Percentiles rank a stretch among this genome's conserved stretches.
Evolutionary conservation across 1,140 invertebrate genomes (phyloP).

Genomic region (Venustaconcha ellipsiformis): DNA sequence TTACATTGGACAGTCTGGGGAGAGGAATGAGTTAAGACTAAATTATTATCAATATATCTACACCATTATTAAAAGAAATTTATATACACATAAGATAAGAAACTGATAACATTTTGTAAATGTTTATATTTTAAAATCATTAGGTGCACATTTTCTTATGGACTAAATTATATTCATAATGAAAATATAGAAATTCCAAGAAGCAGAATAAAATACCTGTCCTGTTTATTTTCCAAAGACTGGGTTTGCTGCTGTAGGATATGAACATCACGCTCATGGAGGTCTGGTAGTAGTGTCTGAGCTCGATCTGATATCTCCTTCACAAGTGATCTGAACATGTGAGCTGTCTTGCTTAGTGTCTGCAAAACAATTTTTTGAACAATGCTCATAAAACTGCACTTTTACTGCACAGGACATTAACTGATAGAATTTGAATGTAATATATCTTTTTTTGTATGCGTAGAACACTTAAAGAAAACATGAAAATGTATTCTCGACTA

Average conservation of each 20-base stretch:
- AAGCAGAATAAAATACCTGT: constrained; percentile 36
- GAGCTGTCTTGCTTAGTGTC: constrained; percentile 44
- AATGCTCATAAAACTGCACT: constrained; percentile 79
- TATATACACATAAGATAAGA: neutral
- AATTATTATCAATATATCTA: neutral
- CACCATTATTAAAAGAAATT: neutral
- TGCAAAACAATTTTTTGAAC: constrained; percentile 44
- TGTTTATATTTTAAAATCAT: too few species aligned
- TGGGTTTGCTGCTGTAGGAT: constrained; percentile 48
- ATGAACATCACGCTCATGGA: constrained; percentile 46
- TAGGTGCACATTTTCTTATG: too few species aligned
- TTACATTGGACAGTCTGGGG: constrained; percentile 33
- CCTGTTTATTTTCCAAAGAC: constrained; percentile 41
- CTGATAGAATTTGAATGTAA: too few species aligned
- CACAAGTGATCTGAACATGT: constrained; percentile 53
- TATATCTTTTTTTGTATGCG: too few species aligned
- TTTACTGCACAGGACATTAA: constrained; percentile 72
- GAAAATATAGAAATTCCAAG: neutral
- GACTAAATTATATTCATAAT: too few species aligned
- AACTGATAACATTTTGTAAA: neutral
- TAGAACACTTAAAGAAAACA: too few species aligned
- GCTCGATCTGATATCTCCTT: constrained; percentile 43
- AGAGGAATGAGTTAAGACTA: constrained; percentile 4
- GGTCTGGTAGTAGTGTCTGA: constrained; percentile 32
- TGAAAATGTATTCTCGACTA: too few species aligned